Evolutionary conservation across 2,888 invertebrate species (phyloP).

Genomic region (Agrochola lychnidis): DNA sequence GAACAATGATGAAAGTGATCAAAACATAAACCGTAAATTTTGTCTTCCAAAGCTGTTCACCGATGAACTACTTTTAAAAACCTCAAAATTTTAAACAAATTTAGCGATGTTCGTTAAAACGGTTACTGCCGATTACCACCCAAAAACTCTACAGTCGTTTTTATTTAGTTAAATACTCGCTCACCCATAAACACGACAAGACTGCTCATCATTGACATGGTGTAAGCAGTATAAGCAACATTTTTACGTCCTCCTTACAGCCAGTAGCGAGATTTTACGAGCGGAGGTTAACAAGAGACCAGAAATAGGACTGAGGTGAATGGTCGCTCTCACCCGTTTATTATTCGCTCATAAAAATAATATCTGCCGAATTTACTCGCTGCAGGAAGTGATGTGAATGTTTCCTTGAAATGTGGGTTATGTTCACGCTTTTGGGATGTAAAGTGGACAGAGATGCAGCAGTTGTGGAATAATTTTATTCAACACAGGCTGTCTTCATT

Average conservation of each 20-base stretch:
- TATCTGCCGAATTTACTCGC: slow-evolving; percentile 63
- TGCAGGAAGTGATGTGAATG: slow-evolving; percentile 43
- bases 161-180: slow-evolving; percentile 32
- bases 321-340: slow-evolving; percentile 73
- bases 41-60: background rate
- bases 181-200: slow-evolving; percentile 44
- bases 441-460: background rate
- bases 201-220: slow-evolving; percentile 51
- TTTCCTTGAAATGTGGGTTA: slow-evolving; percentile 60
- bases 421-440: slow-evolving; percentile 7
- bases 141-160: slow-evolving; percentile 28
- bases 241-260: slow-evolving; percentile 60
- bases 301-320: slow-evolving; percentile 80
- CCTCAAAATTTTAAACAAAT: slow-evolving; percentile 6
- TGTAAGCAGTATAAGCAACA: slow-evolving; percentile 43
- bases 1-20: background rate
- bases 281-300: slow-evolving; percentile 69
- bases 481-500: background rate
- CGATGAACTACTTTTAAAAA: background rate
- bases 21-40: background rate
- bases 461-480: background rate
- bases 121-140: background rate
- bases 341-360: slow-evolving; percentile 83
- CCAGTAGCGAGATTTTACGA: slow-evolving; percentile 71
- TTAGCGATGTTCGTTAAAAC: slow-evolving; percentile 2